Percentiles rank a stretch among this genome's conserved stretches.
phyloP scores from a whole-genome alignment of 2,113 vertebrate species.

The Tylochromis polylepis region DNA sequence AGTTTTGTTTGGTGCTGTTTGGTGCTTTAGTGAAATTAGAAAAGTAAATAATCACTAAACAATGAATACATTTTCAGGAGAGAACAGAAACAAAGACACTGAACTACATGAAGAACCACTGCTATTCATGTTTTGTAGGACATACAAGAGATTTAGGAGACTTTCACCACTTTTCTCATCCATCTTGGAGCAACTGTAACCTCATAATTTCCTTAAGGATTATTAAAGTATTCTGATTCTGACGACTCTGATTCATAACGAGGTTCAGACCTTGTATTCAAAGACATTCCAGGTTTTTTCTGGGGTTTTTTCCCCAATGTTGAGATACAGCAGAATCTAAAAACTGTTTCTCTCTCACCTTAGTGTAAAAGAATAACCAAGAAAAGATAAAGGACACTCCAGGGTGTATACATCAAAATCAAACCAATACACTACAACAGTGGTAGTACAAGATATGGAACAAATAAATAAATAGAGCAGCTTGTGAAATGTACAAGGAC shows the following conservation, averaged over 20 bases:
- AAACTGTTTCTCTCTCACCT: too few species aligned
- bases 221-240: not conserved
- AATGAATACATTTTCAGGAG: not conserved
- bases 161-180: not conserved
- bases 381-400: too few species aligned
- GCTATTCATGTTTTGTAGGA: not conserved
- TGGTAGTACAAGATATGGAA: too few species aligned
- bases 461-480: fast-evolving
- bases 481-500: not conserved
- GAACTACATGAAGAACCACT: not conserved
- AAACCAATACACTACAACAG: too few species aligned
- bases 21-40: fast-evolving
- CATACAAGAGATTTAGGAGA: not conserved
- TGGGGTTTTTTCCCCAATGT: too few species aligned
- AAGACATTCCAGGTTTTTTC: too few species aligned
- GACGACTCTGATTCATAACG: too few species aligned
- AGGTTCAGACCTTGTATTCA: too few species aligned
- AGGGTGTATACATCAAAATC: too few species aligned
- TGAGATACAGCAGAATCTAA: too few species aligned
- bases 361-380: too few species aligned
- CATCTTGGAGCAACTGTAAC: not conserved
- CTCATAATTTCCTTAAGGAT: not conserved
- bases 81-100: not conserved
- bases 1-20: fast-evolving
- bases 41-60: not conserved